Evolutionary conservation across 2,113 vertebrate genomes (phyloP), one percentile per base, ranked within the genome.

Genomic region (Onychostoma macrolepis): DNA sequence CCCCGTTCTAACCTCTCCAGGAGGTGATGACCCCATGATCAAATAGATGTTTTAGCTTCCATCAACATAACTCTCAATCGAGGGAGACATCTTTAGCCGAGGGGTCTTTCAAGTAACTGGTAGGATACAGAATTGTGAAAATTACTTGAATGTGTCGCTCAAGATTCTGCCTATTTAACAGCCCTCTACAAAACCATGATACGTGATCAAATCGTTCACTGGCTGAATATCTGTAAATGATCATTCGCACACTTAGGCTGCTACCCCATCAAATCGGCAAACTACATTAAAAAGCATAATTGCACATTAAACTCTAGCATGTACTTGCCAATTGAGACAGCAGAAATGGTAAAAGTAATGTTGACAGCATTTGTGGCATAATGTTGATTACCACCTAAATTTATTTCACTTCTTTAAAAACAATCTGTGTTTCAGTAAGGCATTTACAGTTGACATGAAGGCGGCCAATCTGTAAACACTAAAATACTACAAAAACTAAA

Each of bases 1-100:
- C 15, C 94, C 93, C 0, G 89, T 94, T 3, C 87, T 94, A 82
- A 90, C 87, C 81, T 94, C 92, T 45, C 91, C 89, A 6, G 89
- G 88, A 4, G 92, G 91, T 2, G 95, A 98, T 1, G 96, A 96
- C 33, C 93, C 94, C 6, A 90, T 94, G 78, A 95, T 96, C 87
- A 95, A 96, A 92, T 98, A 95, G 96, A 80, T 43, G 8, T 78
- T 67, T 65, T 24, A 12, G 4, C 50, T 74, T 75, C 41, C 15
- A 28, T 48, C 30, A 28, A 26, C 19, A 43, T 7, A 15, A n/a
- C 36, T 36, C 12, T 48, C 38, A 41, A n/a, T 72, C 12, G 11
- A 72, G 63, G 53, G 5, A 45, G 33, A 45, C 48, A 17, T 36
- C 53, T 58, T 78, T 71, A 50, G 43, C 76, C 45, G n/a, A 80